A percentile compares a stretch with the other conserved stretches of the same genome.
phyloP scores from a whole-genome alignment of 2,113 vertebrate genomes.

The Ciconia stormi region DNA sequence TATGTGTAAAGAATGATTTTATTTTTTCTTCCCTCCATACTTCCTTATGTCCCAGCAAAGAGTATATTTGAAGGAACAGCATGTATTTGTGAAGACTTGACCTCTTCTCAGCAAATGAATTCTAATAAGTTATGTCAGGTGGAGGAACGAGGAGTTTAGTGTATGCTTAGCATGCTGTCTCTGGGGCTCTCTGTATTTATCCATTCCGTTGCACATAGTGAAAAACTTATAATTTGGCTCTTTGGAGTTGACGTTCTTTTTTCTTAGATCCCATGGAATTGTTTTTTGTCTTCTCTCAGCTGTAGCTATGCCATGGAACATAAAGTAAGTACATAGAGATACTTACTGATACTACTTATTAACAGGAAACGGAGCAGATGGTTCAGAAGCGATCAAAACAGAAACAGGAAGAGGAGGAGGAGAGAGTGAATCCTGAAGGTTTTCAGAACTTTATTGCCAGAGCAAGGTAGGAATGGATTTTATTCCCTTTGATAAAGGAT shows the following conservation, averaged over 20 bases:
- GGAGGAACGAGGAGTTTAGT: background rate
- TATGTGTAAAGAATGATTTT: background rate
- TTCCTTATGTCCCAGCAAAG: background rate
- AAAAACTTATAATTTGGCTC: background rate
- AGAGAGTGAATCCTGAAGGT: constrained; percentile 80
- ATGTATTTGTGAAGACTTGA: background rate
- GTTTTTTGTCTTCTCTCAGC: background rate
- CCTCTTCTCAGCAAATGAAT: background rate
- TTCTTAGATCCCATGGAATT: background rate
- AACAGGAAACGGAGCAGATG: constrained; percentile 91
- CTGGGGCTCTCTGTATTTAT: background rate
- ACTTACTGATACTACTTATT: constrained; percentile 40
- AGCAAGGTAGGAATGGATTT: constrained; percentile 82
- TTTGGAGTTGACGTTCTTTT: background rate
- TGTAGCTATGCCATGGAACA: background rate
- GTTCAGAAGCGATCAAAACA: constrained; percentile 77
- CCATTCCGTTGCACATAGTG: background rate
- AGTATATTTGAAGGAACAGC: background rate
- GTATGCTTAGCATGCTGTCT: background rate
- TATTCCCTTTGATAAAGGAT: background rate
- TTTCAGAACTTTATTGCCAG: constrained; percentile 87
- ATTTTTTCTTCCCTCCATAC: background rate
- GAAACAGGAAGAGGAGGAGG: constrained; percentile 74
- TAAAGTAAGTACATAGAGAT: background rate
- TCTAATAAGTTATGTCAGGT: background rate